These are phyloP conservation scores for Cetonia aurata DNA, from an alignment of 2,888 invertebrate genomes.

Conservation along the genomic window DNA sequence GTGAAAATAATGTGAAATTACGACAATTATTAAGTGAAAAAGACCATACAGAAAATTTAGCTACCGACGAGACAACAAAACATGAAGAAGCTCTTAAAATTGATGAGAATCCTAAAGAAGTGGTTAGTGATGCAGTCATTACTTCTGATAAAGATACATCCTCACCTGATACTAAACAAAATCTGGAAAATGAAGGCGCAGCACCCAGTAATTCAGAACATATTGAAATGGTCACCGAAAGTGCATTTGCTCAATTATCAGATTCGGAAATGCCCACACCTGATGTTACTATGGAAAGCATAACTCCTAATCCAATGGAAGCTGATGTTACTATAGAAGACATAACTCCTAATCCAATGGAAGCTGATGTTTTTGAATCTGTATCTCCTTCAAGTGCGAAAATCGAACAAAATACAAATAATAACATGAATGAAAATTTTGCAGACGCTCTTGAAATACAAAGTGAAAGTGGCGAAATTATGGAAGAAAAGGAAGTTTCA, in stretches of 20 bases:
- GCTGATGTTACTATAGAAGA: not conserved
- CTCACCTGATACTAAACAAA: conserved; percentile 1
- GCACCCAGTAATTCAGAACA: not conserved
- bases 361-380: not conserved
- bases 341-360: conserved; percentile 25
- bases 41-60: not conserved
- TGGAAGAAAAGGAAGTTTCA: not conserved
- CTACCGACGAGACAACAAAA: not conserved
- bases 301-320: conserved; percentile 31
- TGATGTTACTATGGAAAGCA: not conserved
- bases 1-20: conserved; percentile 16
- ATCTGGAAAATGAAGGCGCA: not conserved
- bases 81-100: not conserved
- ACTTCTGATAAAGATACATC: not conserved
- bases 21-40: conserved; percentile 29
- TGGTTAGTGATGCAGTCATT: conserved; percentile 9
- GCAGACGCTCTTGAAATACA: conserved; percentile 48
- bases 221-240: conserved; percentile 16
- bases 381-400: not conserved
- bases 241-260: not conserved
- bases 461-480: conserved; percentile 32
- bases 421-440: conserved; percentile 17
- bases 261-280: conserved; percentile 4
- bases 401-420: conserved; percentile 10
- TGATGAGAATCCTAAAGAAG: not conserved